These are phyloP conservation scores for Drosophila kikkawai DNA, from an alignment of 1,140 invertebrate genomes.

Conservation along the genomic window DNA sequence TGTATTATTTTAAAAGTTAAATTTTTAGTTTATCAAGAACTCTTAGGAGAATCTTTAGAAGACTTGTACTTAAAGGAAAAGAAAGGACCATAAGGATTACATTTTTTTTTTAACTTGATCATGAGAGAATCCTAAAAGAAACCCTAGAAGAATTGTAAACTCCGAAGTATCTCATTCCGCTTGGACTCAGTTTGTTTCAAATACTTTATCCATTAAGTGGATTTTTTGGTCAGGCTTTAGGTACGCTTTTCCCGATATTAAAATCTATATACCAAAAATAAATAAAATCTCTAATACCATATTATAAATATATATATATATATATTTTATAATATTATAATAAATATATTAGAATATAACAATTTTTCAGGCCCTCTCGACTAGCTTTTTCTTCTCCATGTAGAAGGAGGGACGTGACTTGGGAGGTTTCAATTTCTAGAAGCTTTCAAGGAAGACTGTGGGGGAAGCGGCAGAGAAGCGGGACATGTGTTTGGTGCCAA, in stretches of 20 bases:
- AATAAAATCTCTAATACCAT: too few species aligned
- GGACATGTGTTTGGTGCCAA: slow-evolving; percentile 80
- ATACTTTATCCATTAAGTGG: too few species aligned
- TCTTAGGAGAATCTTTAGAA: too few species aligned
- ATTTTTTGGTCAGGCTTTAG: too few species aligned
- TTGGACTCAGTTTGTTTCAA: too few species aligned
- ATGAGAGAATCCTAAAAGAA: neutral
- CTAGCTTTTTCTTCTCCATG: slow-evolving; percentile 5
- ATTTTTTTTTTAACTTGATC: too few species aligned
- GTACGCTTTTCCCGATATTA: too few species aligned
- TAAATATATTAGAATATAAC: neutral
- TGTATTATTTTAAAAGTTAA: neutral
- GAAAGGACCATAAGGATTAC: too few species aligned
- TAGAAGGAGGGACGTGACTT: slow-evolving; percentile 34
- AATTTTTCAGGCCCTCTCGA: neutral
- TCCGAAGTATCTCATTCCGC: neutral
- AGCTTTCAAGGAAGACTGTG: slow-evolving; percentile 21
- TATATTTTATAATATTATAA: too few species aligned
- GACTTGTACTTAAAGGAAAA: too few species aligned
- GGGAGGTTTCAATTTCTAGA: slow-evolving; percentile 35
- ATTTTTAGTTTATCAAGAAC: neutral
- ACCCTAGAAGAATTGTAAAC: neutral
- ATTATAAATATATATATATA: too few species aligned
- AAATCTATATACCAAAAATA: too few species aligned
- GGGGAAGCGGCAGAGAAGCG: slow-evolving; percentile 15